A percentile compares a stretch with the other conserved stretches of the same genome.
These are phyloP conservation scores for Seriola dumerili DNA, from an alignment of 2,113 vertebrate genomes.

Conservation along the genomic window DNA sequence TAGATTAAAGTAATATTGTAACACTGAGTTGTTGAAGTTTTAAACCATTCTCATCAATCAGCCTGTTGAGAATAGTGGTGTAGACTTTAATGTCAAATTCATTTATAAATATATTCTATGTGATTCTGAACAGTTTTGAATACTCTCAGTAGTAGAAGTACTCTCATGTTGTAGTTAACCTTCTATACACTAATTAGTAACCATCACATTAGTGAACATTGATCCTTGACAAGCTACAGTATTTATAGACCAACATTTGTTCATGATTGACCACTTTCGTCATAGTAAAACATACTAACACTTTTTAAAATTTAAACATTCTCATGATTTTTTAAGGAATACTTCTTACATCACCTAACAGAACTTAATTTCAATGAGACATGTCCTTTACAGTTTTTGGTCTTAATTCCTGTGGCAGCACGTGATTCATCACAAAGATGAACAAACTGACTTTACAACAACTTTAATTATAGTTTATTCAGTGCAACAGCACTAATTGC, in stretches of 20 bases:
- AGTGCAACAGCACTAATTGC: constrained; percentile 39
- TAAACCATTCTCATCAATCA: neutral
- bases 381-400: neutral
- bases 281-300: neutral
- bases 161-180: neutral
- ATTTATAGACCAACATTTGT: neutral
- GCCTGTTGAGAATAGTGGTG: neutral
- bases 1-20: neutral
- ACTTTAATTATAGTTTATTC: constrained; percentile 41
- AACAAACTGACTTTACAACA: constrained; percentile 33
- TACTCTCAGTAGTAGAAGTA: neutral
- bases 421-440: constrained; percentile 3
- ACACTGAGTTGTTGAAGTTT: neutral
- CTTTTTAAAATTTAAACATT: too few relatives aligned
- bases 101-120: constrained; percentile 6
- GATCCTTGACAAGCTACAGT: neutral
- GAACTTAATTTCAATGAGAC: neutral
- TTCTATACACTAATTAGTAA: constrained; percentile 1
- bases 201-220: neutral
- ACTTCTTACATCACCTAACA: too few relatives aligned
- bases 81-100: neutral
- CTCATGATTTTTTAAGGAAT: too few relatives aligned
- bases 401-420: constrained; percentile 8
- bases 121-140: neutral
- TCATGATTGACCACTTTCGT: neutral